Conservation (phyloP, 2,113 vertebrate species). For the Toxotes chatareus region DNA sequence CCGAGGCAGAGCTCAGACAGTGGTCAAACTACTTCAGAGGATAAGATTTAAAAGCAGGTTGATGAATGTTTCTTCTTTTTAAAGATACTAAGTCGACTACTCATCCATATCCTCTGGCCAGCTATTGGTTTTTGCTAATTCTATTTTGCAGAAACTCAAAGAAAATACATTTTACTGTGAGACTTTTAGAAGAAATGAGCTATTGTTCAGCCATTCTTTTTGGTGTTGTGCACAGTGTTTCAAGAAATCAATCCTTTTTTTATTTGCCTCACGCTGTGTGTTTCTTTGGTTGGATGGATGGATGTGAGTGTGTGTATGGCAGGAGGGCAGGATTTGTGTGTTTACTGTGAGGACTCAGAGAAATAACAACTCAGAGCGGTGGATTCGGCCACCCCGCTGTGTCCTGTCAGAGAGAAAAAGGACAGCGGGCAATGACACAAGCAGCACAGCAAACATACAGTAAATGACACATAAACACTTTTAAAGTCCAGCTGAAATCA, state of each 20-base stretch:
- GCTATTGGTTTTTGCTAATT: background rate
- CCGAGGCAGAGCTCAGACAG: conserved; percentile 6
- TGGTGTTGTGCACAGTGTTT: conserved; percentile 27
- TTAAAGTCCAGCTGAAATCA: conserved; percentile 1
- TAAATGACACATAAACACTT: background rate
- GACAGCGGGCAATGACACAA: conserved; percentile 45
- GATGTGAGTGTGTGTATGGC: conserved; percentile 21
- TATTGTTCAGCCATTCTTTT: conserved; percentile 1
- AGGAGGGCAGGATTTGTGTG: conserved; percentile 2
- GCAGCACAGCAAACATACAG: conserved; percentile 9
- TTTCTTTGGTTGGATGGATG: conserved; percentile 30
- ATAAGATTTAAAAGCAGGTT: conserved; percentile 14
- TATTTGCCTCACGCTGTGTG: conserved; percentile 42
- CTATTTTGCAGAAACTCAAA: background rate
- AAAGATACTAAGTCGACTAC: conserved; percentile 13
- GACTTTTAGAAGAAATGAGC: conserved; percentile 31
- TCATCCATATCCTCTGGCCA: conserved; percentile 4
- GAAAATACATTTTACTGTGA: conserved; percentile 12
- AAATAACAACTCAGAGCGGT: conserved; percentile 31
- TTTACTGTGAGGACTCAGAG: conserved; percentile 35
- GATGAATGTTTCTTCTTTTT: conserved; percentile 2
- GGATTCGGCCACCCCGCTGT: conserved; percentile 31
- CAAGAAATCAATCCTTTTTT: conserved; percentile 53
- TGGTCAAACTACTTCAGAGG: conserved; percentile 31
- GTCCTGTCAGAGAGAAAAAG: conserved; percentile 31